Evolutionary conservation across 1,140 invertebrate species (phyloP).

Genomic region (Hetaerina americana): DNA sequence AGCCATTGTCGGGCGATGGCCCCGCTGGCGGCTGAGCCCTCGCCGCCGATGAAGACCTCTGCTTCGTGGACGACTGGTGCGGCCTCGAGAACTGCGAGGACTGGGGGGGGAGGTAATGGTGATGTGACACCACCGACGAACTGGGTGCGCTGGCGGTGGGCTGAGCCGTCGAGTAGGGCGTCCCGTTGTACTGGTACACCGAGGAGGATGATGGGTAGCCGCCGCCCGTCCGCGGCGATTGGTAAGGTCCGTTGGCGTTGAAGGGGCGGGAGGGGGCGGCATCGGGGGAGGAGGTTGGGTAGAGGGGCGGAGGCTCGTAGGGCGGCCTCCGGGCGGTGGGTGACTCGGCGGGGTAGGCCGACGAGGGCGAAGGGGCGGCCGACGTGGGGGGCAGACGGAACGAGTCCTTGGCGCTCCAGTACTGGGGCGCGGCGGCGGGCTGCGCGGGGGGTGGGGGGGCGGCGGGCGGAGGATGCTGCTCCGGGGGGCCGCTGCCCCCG

Average conservation of each 20-base stretch:
- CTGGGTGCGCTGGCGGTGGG: not conserved
- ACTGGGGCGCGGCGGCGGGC: slow-evolving; percentile 13
- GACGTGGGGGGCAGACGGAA: not conserved
- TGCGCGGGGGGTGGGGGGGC: slow-evolving; percentile 24
- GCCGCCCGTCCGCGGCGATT: not conserved
- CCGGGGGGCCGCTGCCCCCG: slow-evolving; percentile 24
- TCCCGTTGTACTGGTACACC: not conserved
- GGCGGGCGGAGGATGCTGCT: slow-evolving; percentile 32
- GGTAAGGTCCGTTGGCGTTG: slow-evolving; percentile 13
- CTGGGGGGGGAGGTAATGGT: not conserved
- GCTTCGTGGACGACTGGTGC: not conserved
- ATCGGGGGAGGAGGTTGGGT: slow-evolving; percentile 17
- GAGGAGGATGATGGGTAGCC: not conserved
- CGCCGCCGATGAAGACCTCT: not conserved
- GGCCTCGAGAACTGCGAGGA: not conserved
- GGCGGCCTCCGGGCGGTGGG: slow-evolving; percentile 5
- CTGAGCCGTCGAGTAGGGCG: not conserved
- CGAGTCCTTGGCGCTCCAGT: slow-evolving; percentile 8
- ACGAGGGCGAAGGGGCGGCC: not conserved
- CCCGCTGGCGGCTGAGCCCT: not conserved
- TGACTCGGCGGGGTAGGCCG: not conserved
- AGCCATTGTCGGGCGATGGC: not conserved
- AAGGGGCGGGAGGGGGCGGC: slow-evolving; percentile 13
- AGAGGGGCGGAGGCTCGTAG: slow-evolving; percentile 29
- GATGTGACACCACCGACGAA: not conserved